Evolutionary conservation across 2,888 invertebrate genomes (phyloP).

Genomic region (Acleris emargana): DNA sequence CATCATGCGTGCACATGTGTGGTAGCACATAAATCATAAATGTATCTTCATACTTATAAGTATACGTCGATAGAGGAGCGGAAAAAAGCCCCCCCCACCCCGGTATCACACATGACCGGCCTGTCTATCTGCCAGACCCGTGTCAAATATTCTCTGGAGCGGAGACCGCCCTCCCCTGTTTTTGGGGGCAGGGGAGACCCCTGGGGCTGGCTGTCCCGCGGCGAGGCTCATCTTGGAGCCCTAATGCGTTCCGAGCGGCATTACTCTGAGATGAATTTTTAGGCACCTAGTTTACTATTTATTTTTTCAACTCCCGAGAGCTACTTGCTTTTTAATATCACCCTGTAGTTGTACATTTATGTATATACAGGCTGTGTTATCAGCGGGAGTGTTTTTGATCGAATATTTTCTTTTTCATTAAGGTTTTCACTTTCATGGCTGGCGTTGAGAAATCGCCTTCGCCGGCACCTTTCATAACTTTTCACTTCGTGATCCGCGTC

Average conservation of each 20-base stretch:
- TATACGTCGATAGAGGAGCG: conserved; percentile 74
- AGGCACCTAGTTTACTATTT: conserved; percentile 49
- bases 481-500: conserved; percentile 82
- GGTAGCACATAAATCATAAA: conserved; percentile 79
- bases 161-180: conserved; percentile 75
- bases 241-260: conserved; percentile 78
- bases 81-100: conserved; percentile 73
- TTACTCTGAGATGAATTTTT: conserved; percentile 79
- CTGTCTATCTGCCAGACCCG: conserved; percentile 84
- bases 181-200: conserved; percentile 68
- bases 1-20: conserved; percentile 78
- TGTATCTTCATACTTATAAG: conserved; percentile 71
- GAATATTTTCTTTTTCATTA: conserved; percentile 78
- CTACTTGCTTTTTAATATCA: not conserved
- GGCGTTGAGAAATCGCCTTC: conserved; percentile 76
- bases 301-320: conserved; percentile 9
- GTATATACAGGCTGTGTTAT: not conserved
- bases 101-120: conserved; percentile 83
- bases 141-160: conserved; percentile 84
- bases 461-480: conserved; percentile 82
- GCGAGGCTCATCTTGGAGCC: conserved; percentile 82
- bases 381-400: conserved; percentile 52
- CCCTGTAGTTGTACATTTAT: not conserved
- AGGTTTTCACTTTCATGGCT: conserved; percentile 71
- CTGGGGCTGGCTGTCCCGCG: conserved; percentile 81